Evolutionary conservation across 2,797 vertebrate species (phyloP).

Genomic region (Meriones psammophilus): DNA sequence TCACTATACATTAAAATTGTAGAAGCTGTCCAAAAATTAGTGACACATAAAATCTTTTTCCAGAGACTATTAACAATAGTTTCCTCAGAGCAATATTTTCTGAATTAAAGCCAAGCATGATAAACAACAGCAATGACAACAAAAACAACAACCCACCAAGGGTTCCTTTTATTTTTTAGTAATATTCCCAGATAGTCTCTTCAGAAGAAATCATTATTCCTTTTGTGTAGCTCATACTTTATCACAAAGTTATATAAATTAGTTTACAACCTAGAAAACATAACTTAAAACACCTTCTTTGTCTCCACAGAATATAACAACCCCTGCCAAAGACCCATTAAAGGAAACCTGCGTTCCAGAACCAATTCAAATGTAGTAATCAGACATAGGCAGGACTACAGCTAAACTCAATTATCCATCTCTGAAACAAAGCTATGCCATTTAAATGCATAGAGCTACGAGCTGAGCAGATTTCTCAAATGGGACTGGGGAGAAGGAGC

Average conservation of each 20-base stretch:
- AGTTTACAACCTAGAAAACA: constrained; percentile 37
- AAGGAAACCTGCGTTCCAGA: background rate
- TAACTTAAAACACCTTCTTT: constrained; percentile 42
- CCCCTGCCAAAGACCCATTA: background rate
- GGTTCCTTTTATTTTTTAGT: constrained; percentile 58
- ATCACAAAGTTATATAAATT: constrained; percentile 40
- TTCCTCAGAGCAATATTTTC: constrained; percentile 54
- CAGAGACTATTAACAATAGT: constrained; percentile 58
- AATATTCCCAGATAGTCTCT: constrained; percentile 69
- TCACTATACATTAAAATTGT: constrained; percentile 64
- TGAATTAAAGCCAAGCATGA: constrained; percentile 63
- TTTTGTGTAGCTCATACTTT: constrained; percentile 67
- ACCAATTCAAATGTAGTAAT: constrained; percentile 10
- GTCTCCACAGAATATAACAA: background rate
- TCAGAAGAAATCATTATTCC: constrained; percentile 74
- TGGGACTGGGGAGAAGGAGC: background rate
- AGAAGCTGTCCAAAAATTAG: constrained; percentile 71
- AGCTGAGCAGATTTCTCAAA: background rate
- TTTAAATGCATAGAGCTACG: constrained; percentile 47
- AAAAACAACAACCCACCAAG: constrained; percentile 19
- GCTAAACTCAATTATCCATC: background rate
- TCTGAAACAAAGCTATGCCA: constrained; percentile 32
- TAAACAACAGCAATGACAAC: background rate
- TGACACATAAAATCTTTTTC: constrained; percentile 58
- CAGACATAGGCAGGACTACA: background rate